Evolutionary conservation across 1,140 invertebrate species (phyloP), one percentile per base, ranked within the genome.

Genomic region (Triops longicaudatus): DNA sequence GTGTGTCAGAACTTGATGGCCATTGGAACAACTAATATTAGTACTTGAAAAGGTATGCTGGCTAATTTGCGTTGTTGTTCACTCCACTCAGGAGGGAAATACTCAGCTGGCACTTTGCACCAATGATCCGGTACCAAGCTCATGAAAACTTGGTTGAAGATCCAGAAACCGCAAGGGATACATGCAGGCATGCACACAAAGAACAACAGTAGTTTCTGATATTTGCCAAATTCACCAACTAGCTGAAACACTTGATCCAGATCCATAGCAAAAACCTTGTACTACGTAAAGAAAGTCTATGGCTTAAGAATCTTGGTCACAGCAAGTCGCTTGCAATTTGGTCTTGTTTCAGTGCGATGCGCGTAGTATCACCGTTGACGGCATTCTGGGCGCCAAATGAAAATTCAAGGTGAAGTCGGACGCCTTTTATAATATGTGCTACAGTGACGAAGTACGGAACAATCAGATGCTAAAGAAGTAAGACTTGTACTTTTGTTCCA

Each of bases 171-270:
- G 37, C 85, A 85, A 0, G 81, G 81, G 1, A 84, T 74, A 73
- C 82, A 83, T 73, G 82, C 84, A 0, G 85, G 85, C 76, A 85
- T 78, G 11, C 85, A 78, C 0, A 83, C 80, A 1, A 85, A 37
- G 26, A 87, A 84, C 7, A 88, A 80, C 14, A 83, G 77, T n/a
- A 83, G 76, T 79, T 85, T 83, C 78, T 89, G 88, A 77, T 88
- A 89, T 77, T 78, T 82, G 42, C 87, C 87, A 79, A 87, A 88
- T 77, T 87, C 86, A 0, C 88, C 88, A 26, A 87, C 84, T 28
- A 84, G 81, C 1, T 84, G 83, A 31, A 88, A 77, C 2, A 87
- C 80, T 42, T 88, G 86, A 76, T 88, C 87, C 76, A 88, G 87
- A 76, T 83, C 81, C 76, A 79, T 78, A 27, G 37, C 44, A 6